phyloP scores from a whole-genome alignment of 2,113 vertebrate genomes.

The Corythoichthys intestinalis region DNA sequence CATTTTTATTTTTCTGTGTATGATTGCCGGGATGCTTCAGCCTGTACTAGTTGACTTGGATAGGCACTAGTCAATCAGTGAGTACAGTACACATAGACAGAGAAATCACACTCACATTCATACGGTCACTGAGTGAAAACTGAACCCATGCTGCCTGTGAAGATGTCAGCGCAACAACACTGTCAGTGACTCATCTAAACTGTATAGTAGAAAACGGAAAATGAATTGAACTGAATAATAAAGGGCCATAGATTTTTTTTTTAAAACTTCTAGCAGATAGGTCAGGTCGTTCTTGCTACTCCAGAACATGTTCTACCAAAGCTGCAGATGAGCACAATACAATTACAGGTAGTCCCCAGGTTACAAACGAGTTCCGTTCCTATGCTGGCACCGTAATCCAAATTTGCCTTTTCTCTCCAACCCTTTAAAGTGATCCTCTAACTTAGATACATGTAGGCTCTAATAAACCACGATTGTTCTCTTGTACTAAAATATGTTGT shows the following conservation, averaged over 20 bases:
- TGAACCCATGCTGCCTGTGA: not conserved
- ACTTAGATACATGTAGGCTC: too few relatives aligned
- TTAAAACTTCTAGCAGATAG: not conserved
- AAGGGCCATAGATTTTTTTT: too few relatives aligned
- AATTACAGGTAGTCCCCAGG: not conserved
- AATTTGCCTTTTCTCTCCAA: too few relatives aligned
- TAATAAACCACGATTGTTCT: too few relatives aligned
- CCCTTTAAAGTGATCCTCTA: too few relatives aligned
- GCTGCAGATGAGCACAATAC: constrained; percentile 11
- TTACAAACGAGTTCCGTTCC: too few relatives aligned
- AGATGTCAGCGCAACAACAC: not conserved
- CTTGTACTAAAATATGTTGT: too few relatives aligned
- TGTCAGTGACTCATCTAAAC: not conserved
- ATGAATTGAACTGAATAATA: too few relatives aligned
- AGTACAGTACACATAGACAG: not conserved
- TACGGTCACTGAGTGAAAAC: not conserved
- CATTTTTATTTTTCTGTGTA: not conserved
- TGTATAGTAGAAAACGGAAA: not conserved
- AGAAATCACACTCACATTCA: not conserved
- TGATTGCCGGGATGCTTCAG: not conserved
- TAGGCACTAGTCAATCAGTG: not conserved
- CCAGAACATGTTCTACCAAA: constrained; percentile 17
- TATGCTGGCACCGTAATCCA: too few relatives aligned
- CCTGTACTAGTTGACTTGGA: not conserved
- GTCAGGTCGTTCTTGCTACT: constrained; percentile 32